phyloP scores from a whole-genome alignment of 2,113 vertebrate genomes.

The Oplegnathus fasciatus region DNA sequence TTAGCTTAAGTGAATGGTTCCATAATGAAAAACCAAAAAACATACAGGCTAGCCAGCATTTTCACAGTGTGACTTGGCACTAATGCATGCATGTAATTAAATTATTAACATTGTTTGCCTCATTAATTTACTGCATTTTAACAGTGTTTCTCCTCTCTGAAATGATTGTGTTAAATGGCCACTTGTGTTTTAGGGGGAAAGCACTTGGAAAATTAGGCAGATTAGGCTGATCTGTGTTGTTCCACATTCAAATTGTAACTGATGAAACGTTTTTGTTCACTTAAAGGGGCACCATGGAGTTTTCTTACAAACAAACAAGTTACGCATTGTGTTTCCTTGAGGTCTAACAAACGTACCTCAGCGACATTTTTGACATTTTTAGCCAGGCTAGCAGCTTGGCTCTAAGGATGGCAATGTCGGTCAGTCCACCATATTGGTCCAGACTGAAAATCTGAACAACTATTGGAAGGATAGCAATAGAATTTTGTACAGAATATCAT shows the following conservation, averaged over 20 bases:
- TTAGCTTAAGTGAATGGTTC: too few species aligned
- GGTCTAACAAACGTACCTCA: neutral
- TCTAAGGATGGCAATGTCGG: neutral
- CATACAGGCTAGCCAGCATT: neutral
- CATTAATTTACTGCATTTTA: slow-evolving; percentile 37
- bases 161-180: slow-evolving; percentile 27
- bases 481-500: neutral
- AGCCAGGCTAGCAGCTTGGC: neutral
- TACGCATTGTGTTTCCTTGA: neutral
- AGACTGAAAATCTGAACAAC: neutral
- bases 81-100: slow-evolving; percentile 43
- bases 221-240: neutral
- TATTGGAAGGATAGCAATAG: neutral
- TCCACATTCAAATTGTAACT: slow-evolving; percentile 1
- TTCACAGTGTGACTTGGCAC: slow-evolving; percentile 24
- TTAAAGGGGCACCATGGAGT: neutral
- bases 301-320: slow-evolving; percentile 1
- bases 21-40: neutral
- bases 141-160: slow-evolving; percentile 1
- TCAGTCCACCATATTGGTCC: neutral
- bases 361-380: neutral
- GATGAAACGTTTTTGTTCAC: slow-evolving; percentile 4
- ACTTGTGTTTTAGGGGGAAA: slow-evolving; percentile 7
- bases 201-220: neutral
- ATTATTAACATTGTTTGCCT: slow-evolving; percentile 53